phyloP scores from a whole-genome alignment of 2,888 invertebrate genomes.

The Hartigia nigra region DNA sequence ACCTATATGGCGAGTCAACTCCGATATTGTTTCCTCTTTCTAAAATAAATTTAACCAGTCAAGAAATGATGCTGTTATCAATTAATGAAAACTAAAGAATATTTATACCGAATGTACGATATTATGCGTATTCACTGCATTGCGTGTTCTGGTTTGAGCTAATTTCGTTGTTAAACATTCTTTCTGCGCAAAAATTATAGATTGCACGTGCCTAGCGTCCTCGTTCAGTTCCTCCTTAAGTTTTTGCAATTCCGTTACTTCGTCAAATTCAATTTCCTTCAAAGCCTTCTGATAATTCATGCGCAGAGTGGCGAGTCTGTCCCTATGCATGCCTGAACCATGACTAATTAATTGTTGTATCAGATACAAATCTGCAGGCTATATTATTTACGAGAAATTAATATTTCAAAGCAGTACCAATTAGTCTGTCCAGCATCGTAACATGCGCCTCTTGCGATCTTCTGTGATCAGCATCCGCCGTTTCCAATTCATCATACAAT shows the following conservation, averaged over 20 bases:
- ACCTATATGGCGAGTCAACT: conserved; percentile 40
- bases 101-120: conserved; percentile 48
- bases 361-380: no score
- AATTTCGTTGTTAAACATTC: conserved; percentile 50
- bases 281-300: conserved; percentile 70
- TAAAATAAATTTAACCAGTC: conserved; percentile 24
- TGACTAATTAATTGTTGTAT: conserved; percentile 6
- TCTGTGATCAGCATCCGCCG: conserved; percentile 79
- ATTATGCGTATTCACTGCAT: conserved; percentile 48
- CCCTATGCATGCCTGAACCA: conserved; percentile 69
- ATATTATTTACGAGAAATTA: neutral
- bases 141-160: conserved; percentile 42
- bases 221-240: conserved; percentile 68
- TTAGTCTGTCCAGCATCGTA: conserved; percentile 75
- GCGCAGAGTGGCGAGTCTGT: conserved; percentile 70
- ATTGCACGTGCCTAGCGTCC: conserved; percentile 71
- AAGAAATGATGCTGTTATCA: no score
- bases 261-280: conserved; percentile 66
- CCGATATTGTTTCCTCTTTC: conserved; percentile 48
- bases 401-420: conserved; percentile 67
- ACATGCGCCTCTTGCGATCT: conserved; percentile 80
- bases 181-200: conserved; percentile 72
- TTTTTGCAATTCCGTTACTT: conserved; percentile 69
- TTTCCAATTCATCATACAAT: conserved; percentile 75
- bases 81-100: neutral